phyloP scores from a whole-genome alignment of 2,888 invertebrate genomes.

The Xestobium rufovillosum region DNA sequence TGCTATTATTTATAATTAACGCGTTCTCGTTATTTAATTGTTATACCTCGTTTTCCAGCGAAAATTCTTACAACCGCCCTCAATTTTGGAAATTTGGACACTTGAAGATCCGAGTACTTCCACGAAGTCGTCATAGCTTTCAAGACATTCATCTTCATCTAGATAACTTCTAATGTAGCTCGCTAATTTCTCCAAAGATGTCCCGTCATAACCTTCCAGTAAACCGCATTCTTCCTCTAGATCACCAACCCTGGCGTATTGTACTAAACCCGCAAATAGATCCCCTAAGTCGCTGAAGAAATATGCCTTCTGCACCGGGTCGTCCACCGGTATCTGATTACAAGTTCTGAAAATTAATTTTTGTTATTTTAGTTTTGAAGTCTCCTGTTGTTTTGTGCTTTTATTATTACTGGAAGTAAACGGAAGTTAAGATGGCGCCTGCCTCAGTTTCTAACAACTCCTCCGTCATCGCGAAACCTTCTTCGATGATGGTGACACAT shows the following conservation, averaged over 20 bases:
- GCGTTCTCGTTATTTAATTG: too few relatives aligned
- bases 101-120: neutral
- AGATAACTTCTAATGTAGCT: constrained; percentile 55
- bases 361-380: neutral
- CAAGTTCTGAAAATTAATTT: constrained; percentile 15
- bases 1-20: too few relatives aligned
- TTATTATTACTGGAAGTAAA: constrained; percentile 44
- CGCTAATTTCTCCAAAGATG: constrained; percentile 63
- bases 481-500: constrained; percentile 41
- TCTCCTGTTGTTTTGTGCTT: neutral
- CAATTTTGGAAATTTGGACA: too few relatives aligned
- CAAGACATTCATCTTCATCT: constrained; percentile 52
- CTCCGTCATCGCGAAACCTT: constrained; percentile 37
- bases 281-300: neutral
- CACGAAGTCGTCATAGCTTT: constrained; percentile 50
- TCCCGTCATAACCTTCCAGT: constrained; percentile 35
- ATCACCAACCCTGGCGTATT: constrained; percentile 52
- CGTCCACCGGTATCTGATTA: constrained; percentile 10
- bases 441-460: constrained; percentile 29
- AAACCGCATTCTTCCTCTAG: constrained; percentile 35
- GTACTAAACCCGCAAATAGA: neutral
- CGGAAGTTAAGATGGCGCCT: constrained; percentile 38
- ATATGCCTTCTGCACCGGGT: constrained; percentile 11
- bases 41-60: too few relatives aligned
- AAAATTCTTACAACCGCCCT: too few relatives aligned